Base-by-base conservation (phyloP, 2,113 vertebrate species). In the Desmodus rotundus region DNA sequence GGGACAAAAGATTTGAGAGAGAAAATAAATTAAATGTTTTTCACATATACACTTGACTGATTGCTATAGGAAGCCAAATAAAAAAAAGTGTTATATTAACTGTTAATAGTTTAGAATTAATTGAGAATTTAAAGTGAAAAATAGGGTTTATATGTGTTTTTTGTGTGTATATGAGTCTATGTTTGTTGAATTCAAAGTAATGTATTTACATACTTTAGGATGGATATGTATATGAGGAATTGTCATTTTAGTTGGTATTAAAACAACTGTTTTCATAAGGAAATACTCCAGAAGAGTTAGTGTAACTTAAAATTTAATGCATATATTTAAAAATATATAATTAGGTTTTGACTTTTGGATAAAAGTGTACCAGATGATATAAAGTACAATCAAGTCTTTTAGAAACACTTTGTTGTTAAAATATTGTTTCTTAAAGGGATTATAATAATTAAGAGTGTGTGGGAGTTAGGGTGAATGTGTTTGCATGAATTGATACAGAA, bases 251-350 rank as follows among this genome's bases (percentile, higher is more conserved):
- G 70, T 86, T 72, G 41, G 70, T 85, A 70, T 68, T 80, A 63
- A 63, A n/a, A 52, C 91, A 17, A 63, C 16, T 17, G n/a, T 80
- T 87, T 84, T 50, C 54, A 54, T 31, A 82, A 38, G 8, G 1
- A 80, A 20, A 0, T 45, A 67, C 10, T 78, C 7, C 2, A 83
- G 36, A 93, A 80, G 14, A 78, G 63, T 54, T 31, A 70, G 11
- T 52, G 56, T 74, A 87, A 70, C 31, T 81, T 77, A 67, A 82
- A 93, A 83, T 68, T 77, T 28, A 90, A 76, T 50, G 36, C 20
- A 67, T 2, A 63, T 36, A 83, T 95, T 97, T 87, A 93, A 20
- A 95, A 77, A 78, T 93, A 24, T 58, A 93, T 33, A 95, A 92
- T 54, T 82, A 54, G 36, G 5, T 4, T 90, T 76, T 96, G 36